Evolutionary conservation across 2,888 invertebrate genomes (phyloP), one percentile per base, ranked within the genome.

Genomic region (Alentia gelatinosa): DNA sequence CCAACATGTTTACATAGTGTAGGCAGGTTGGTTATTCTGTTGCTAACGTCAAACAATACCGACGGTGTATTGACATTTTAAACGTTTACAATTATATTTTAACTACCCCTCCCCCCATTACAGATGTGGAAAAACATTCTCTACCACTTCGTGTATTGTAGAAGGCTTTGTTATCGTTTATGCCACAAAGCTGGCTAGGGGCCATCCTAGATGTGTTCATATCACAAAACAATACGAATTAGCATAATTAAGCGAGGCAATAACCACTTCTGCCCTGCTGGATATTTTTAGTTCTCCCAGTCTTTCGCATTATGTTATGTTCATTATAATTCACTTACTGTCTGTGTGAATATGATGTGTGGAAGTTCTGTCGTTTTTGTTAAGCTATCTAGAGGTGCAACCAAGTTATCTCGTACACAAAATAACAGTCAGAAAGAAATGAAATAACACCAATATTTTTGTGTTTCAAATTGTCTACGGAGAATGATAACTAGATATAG

Each of bases 261-360:
- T 56, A 56, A 56, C 56, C 56, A 56, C 19, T 56, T 19, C 5
- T 56, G 56, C 56, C 56, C 56, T 56, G 56, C 56, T 56, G 56
- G 56, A 19, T 56, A 19, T 56, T 56, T 56, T 7, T 7, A 47
- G 47, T 56, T 12, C 19, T n/a, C 79, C 79, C 39, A 37, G 79
- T 79, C 79, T 79, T 79, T 79, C 79, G 39, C 39, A 26, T 79
- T 79, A 39, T 79, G 37, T 79, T 79, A 79, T 23, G 35, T 79
- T 79, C 37, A 79, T 39, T 19, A 37, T 37, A 79, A 26, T 26
- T 68, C 26, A 68, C 68, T 3, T 30, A 68, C 68, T 30, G n/a
- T 23, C 15, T 79, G 39, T 35, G 39, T 79, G 39, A 37, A 37
- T 79, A 79, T 39, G 39, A 79, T 39, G 39, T 79, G 23, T 39